Evolutionary conservation across 92 coral and sea anemone species (phyloP), one percentile per base, ranked within the genome.

Genomic region (Palythoa heliodiscus): DNA sequence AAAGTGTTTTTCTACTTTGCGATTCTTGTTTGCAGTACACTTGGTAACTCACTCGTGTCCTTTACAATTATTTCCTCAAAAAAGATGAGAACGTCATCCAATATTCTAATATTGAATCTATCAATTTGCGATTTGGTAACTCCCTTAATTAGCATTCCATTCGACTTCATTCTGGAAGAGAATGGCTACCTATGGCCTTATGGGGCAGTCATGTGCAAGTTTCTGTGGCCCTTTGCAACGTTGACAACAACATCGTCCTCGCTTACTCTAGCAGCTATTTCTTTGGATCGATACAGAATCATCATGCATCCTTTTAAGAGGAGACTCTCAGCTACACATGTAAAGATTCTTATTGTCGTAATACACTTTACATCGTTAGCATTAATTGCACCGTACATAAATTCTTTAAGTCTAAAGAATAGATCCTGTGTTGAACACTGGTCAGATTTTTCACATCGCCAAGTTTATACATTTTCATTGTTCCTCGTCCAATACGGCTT

Each of bases 301-400:
- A 85, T 97, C 0, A 92, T 93, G 93, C 98, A 97, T 83, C 99
- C 99, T 1, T 97, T 97, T 73, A 95, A 89, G 83, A 85, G 87
- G 2, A 92, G 93, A 54, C 95, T 97, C 50, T 87, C 93, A 0
- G 37, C 84, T 66, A 91, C 75, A 52, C 98, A 97, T 77, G 88
- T 93, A 64, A 72, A 89, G 48, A 72, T 71, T 11, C 53, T 95
- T 5, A 91, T 97, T 57, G 40, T 64, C 10, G 64, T 72, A 1
- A 82, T 90, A 0, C 95, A 97, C 19, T 23, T 85, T 0, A 80
- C 87, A 68, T 93, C 97, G 9, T 78, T 90, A 25, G 38, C 61
- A 4, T 74, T 93, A 22, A 91, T 97, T 7, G 48, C 90, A 2
- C 99, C 99, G 0, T 97, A 95, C 85, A 84, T 87, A 0, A 85